These are phyloP conservation scores for Rhodinocichla rosea DNA, from an alignment of 2,113 vertebrate species.

Conservation along the genomic window DNA sequence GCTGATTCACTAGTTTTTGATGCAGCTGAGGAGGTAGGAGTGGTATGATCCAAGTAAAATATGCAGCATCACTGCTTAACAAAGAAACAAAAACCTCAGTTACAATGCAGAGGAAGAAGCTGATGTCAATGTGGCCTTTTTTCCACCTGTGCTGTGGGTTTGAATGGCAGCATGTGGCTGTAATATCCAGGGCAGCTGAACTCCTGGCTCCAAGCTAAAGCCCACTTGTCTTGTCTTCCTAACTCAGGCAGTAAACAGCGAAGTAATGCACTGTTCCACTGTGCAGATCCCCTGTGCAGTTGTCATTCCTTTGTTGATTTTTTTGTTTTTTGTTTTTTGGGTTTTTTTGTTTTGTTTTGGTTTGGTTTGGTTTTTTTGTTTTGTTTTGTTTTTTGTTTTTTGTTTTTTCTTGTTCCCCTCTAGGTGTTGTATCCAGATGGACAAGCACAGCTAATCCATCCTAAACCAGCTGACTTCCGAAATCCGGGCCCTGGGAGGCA, in stretches of 20 bases:
- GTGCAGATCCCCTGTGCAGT: background rate
- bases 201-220: background rate
- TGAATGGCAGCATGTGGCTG: background rate
- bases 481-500: constrained; percentile 91
- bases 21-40: background rate
- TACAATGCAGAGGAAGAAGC: background rate
- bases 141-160: background rate
- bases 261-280: rapidly evolving
- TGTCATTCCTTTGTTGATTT: background rate
- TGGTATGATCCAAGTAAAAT: background rate
- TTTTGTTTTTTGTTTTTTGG: no score
- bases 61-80: background rate
- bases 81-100: background rate
- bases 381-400: no score
- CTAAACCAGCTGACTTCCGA: constrained; percentile 93
- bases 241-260: background rate
- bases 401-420: background rate
- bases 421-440: constrained; percentile 96
- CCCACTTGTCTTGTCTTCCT: background rate
- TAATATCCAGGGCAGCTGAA: background rate
- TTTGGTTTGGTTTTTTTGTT: background rate
- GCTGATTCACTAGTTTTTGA: background rate
- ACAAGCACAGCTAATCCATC: constrained; percentile 94
- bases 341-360: background rate
- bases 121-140: background rate